These are phyloP conservation scores for Ameiurus melas DNA, from an alignment of 2,113 vertebrate species.

Conservation along the genomic window DNA sequence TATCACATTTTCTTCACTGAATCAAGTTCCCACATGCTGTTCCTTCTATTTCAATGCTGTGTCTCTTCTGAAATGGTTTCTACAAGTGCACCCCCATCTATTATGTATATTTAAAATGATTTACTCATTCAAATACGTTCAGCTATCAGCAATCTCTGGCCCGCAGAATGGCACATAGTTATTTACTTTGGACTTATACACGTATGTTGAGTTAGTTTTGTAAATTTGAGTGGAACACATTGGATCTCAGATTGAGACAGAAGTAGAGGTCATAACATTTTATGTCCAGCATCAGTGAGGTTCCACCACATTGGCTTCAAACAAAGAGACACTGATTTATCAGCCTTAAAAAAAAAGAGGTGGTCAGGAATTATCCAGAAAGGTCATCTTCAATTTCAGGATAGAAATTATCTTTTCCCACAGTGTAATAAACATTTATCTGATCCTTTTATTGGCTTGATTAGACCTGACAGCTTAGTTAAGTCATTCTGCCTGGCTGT, in stretches of 20 bases:
- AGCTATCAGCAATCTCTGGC: background rate
- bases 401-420: constrained; percentile 98
- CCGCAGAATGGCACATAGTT: background rate
- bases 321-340: constrained; percentile 75
- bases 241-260: constrained; percentile 35
- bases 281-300: constrained; percentile 67
- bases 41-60: background rate
- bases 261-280: constrained; percentile 63
- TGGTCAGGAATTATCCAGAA: constrained; percentile 92
- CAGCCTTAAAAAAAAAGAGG: constrained; percentile 80
- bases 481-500: constrained; percentile 93
- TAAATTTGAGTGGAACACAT: constrained; percentile 22
- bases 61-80: background rate
- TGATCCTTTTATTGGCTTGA: constrained; percentile 97
- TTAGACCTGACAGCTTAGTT: constrained; percentile 99
- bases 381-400: constrained; percentile 99
- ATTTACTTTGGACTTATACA: background rate
- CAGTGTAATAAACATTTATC: constrained; percentile 99
- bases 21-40: background rate
- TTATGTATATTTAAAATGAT: background rate
- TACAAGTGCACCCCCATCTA: background rate
- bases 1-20: background rate
- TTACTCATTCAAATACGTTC: background rate
- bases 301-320: constrained; percentile 68
- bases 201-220: constrained; percentile 35